phyloP scores from a whole-genome alignment of 2,113 vertebrate species.

The Callorhinus ursinus region DNA sequence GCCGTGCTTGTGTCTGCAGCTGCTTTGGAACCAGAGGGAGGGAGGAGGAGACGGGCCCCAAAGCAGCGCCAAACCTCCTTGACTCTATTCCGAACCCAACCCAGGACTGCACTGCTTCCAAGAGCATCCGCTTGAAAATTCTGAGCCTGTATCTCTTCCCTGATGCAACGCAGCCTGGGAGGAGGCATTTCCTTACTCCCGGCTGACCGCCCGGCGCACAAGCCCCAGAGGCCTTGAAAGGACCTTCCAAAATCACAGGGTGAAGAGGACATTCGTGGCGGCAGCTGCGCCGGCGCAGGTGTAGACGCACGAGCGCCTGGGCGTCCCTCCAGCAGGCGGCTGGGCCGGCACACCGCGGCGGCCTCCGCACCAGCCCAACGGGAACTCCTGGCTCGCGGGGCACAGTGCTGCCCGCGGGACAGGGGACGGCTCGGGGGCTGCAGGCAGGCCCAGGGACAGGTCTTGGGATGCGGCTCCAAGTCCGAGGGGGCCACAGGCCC shows the following conservation, averaged over 20 bases:
- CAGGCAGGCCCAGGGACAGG: neutral
- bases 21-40: neutral
- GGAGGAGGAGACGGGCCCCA: neutral
- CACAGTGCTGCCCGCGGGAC: neutral
- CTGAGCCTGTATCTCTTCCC: neutral
- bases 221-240: neutral
- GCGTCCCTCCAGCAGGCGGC: neutral
- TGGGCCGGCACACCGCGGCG: too few species aligned
- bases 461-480: neutral
- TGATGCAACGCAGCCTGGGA: neutral
- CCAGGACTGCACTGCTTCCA: fast-evolving
- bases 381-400: too few species aligned
- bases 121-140: neutral
- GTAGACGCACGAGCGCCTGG: too few species aligned
- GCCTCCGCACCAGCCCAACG: too few species aligned
- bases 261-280: fast-evolving
- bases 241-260: neutral
- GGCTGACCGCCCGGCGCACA: too few species aligned
- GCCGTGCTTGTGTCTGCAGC: neutral
- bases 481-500: neutral
- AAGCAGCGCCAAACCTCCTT: too few species aligned
- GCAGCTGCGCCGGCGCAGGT: neutral
- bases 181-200: fast-evolving
- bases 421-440: neutral
- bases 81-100: neutral